Evolutionary conservation across 2,888 invertebrate genomes (phyloP), one percentile per base, ranked within the genome.

Genomic region (Ormyrus labotus): DNA sequence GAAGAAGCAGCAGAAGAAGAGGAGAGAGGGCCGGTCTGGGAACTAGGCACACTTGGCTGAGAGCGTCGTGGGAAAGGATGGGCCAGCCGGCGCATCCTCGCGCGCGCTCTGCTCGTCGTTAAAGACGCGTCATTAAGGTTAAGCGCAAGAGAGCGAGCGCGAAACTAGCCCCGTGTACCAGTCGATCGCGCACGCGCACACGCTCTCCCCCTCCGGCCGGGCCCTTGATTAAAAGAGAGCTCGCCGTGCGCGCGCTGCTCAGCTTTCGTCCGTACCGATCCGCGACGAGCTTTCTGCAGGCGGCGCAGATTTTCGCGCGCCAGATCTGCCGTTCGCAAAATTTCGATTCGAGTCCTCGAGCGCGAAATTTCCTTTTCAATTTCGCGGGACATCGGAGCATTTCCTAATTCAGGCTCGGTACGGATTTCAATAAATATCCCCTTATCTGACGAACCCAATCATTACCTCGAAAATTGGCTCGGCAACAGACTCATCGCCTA

Each of bases 91-190:
- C 34, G 83, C 76, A 82, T 83, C 83, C 83, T 72, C 84, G 83
- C 83, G 58, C 65, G 64, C 47, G 48, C 51, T 11, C 67, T 55
- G 13, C 58, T 77, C 87, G 86, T 90, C 88, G 87, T 89, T 90
- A 89, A 89, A 89, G 89, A 88, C 89, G 88, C 90, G 88, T 90
- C 88, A 90, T 90, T 90, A 90, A 89, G 89, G 90, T 88, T 89
- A 88, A 87, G 87, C 85, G 34, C 34, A 34, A 34, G 34, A 34
- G 34, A 34, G 34, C 34, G 34, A 34, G 34, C 34, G 88, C 75
- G 69, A 78, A 58, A 64, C 61, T 45, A 45, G 45, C 64, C 64
- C 34, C 45, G 19, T 13, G 13, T n/a, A 13, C 53, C 47, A 51
- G n/a, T 47, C 19, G 68, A n/a, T 9, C 61, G 51, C 19, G 69